Conservation (phyloP, 2,888 invertebrate species). For the Melitaea athalia region DNA sequence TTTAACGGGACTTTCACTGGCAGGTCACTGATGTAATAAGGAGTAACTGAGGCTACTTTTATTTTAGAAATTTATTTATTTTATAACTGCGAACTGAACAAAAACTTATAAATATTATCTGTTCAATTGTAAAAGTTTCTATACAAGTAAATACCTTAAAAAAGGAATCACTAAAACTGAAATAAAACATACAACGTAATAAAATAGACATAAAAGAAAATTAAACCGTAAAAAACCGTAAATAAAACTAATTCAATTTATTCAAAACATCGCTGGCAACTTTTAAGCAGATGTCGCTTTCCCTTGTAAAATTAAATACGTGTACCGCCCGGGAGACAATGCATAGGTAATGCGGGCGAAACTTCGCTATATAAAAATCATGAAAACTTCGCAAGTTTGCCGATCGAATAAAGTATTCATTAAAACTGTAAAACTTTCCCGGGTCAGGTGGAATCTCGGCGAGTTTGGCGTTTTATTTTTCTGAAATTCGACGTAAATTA, state of each 20-base stretch:
- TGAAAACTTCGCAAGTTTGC: constrained; percentile 65
- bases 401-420: constrained; percentile 76
- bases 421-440: constrained; percentile 55
- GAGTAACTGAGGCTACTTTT: no score
- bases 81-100: no score
- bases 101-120: no score
- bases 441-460: constrained; percentile 61
- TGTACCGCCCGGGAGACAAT: constrained; percentile 61
- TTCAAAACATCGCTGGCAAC: constrained; percentile 32
- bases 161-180: neutral
- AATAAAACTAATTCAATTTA: constrained; percentile 33
- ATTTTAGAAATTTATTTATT: no score
- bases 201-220: neutral
- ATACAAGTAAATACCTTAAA: neutral
- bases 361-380: constrained; percentile 79
- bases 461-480: constrained; percentile 32
- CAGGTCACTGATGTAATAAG: no score
- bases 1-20: no score
- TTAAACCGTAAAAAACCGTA: constrained; percentile 13
- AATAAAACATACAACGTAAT: neutral
- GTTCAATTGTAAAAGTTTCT: neutral
- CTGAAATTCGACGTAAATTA: constrained; percentile 39
- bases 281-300: constrained; percentile 38
- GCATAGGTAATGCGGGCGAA: constrained; percentile 71
- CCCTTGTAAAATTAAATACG: constrained; percentile 66